Evolutionary conservation across 1,140 invertebrate species (phyloP).

Genomic region (Apis dorsata): DNA sequence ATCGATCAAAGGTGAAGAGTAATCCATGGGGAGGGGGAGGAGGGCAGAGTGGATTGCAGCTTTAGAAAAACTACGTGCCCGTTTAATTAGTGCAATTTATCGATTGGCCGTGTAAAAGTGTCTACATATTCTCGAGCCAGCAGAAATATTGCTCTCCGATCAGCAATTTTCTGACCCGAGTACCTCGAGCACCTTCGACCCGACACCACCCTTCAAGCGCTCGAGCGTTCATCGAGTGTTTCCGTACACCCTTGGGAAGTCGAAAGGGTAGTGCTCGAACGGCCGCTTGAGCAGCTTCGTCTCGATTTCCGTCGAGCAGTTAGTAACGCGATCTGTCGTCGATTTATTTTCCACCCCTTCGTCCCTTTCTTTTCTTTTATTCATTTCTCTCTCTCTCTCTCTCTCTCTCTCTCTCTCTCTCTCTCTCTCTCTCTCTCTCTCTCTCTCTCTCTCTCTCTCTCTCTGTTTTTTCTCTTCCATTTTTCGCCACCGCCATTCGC

Average conservation of each 20-base stretch:
- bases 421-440: not conserved
- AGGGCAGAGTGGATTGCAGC: not conserved
- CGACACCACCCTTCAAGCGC: conserved; percentile 57
- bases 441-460: not conserved
- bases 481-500: no score
- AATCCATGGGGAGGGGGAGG: no score
- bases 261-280: conserved; percentile 48
- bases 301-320: conserved; percentile 58
- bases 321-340: conserved; percentile 56
- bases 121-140: conserved; percentile 51
- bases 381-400: not conserved
- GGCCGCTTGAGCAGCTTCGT: conserved; percentile 51
- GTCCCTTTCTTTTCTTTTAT: not conserved
- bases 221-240: conserved; percentile 59
- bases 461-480: no score
- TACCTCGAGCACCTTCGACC: conserved; percentile 59
- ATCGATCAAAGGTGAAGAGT: not conserved
- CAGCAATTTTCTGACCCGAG: conserved; percentile 65
- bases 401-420: no score
- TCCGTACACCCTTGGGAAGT: conserved; percentile 56
- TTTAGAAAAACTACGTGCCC: conserved; percentile 19
- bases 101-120: conserved; percentile 41
- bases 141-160: conserved; percentile 58
- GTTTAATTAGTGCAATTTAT: conserved; percentile 48
- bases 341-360: conserved; percentile 35